Base-by-base conservation (phyloP, 2,113 vertebrate species). In the Epinephelus lanceolatus region DNA sequence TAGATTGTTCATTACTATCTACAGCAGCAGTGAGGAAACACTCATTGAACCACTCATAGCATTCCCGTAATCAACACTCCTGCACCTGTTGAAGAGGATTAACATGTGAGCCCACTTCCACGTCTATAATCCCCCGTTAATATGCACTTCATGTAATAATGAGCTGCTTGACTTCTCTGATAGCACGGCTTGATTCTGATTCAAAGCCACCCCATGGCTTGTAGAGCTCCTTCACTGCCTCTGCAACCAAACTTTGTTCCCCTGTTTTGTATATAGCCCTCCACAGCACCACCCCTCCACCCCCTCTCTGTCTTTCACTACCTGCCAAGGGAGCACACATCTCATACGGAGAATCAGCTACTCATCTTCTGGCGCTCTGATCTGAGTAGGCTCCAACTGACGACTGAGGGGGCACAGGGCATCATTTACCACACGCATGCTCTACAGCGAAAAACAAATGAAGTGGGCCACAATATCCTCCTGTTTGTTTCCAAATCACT, bases 21-120 rank as follows among this genome's bases (percentile, higher is more conserved):
- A 18, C n/a, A 62, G 65, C 59, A 87, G 51, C 47, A 23, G 33
- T 61, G 47, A 82, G 21, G 71, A 85, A 84, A 78, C 71, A 79
- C 42, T 84, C 49, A 74, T 1, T 63, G 53, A 79, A 65, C 40
- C 76, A 60, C 61, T 85, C 72, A 25, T 37, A 49, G 78, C 72
- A 55, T 76, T 74, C 61, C 61, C 1, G 57, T 88, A 88, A 91
- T 92, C 87, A 89, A 88, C 81, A 71, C 74, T 59, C n/a, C 47
- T 74, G 78, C 89, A 94, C 90, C 90, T 92, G 86, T 88, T 89
- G 84, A 87, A 72, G 81, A 71, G 89, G 83, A 89, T 92, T 89
- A 91, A 71, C 85, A 88, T 79, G 76, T 76, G 66, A 91, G 80
- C 62, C 81, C 83, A 78, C 67, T 91, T 86, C 76, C 42, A 71